Conservation (phyloP, 2,113 vertebrate species). For the Dromaius novaehollandiae region DNA sequence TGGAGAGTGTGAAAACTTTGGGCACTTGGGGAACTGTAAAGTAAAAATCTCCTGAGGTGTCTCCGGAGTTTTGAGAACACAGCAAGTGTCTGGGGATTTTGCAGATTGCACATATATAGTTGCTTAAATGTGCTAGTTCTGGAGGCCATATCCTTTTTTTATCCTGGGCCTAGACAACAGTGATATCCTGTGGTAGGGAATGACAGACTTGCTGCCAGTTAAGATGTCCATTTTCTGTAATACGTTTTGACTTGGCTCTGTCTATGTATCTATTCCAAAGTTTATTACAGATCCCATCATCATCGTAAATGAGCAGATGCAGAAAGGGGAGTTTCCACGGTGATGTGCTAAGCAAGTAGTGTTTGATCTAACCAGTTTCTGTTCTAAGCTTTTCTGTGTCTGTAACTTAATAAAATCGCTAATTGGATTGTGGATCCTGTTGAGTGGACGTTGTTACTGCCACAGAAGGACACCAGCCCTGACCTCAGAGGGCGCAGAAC, state of each 20-base stretch:
- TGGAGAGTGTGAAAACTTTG: not conserved
- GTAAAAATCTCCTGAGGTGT: not conserved
- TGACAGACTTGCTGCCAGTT: not conserved
- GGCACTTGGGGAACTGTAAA: not conserved
- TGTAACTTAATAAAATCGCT: not conserved
- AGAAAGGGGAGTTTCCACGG: slow-evolving; percentile 3
- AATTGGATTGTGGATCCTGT: not conserved
- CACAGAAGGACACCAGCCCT: not conserved
- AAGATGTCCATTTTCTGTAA: not conserved
- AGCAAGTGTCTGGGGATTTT: not conserved
- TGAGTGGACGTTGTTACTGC: not conserved
- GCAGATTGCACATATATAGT: not conserved
- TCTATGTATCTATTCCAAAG: not conserved
- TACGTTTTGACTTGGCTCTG: not conserved
- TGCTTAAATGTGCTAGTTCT: not conserved
- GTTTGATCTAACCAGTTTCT: slow-evolving; percentile 19
- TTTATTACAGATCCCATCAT: not conserved
- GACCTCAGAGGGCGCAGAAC: not conserved
- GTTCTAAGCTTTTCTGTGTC: not conserved
- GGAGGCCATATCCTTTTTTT: not conserved
- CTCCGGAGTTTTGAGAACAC: not conserved
- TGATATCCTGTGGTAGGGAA: not conserved
- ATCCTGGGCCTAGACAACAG: not conserved
- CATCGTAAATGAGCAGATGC: not conserved
- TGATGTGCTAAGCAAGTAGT: not conserved